Evolutionary conservation across 2,797 vertebrate genomes (phyloP).

Genomic region (Helicolenus hilgendorfi): DNA sequence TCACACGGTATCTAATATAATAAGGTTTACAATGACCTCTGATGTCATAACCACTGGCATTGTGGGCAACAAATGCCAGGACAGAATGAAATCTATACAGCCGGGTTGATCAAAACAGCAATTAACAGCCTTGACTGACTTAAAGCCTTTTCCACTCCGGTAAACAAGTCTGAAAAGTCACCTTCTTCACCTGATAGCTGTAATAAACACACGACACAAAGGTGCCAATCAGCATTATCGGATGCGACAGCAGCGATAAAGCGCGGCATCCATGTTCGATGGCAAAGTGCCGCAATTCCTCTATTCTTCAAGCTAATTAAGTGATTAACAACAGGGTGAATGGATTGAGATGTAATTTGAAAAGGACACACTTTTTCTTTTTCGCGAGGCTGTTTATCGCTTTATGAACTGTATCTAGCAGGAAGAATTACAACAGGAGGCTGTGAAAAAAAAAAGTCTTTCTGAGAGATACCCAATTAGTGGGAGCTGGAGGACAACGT

Average conservation of each 20-base stretch:
- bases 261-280: background rate
- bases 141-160: background rate
- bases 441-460: conserved; percentile 50
- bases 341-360: conserved; percentile 47
- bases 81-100: background rate
- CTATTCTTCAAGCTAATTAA: conserved; percentile 31
- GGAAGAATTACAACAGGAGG: conserved; percentile 52
- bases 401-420: conserved; percentile 64
- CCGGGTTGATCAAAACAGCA: background rate
- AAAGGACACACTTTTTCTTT: conserved; percentile 37
- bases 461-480: conserved; percentile 82
- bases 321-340: conserved; percentile 44
- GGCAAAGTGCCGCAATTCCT: conserved; percentile 16
- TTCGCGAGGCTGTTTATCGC: conserved; percentile 28
- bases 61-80: background rate
- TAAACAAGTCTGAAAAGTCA: conserved; percentile 1
- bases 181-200: background rate
- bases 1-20: background rate
- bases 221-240: conserved; percentile 19
- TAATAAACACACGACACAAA: background rate
- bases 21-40: background rate
- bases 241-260: background rate
- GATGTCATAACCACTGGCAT: background rate
- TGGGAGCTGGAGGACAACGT: conserved; percentile 73
- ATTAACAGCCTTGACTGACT: background rate